These are phyloP conservation scores for Darevskia nairensis DNA, from an alignment of 2,797 vertebrate genomes.

Conservation along the genomic window DNA sequence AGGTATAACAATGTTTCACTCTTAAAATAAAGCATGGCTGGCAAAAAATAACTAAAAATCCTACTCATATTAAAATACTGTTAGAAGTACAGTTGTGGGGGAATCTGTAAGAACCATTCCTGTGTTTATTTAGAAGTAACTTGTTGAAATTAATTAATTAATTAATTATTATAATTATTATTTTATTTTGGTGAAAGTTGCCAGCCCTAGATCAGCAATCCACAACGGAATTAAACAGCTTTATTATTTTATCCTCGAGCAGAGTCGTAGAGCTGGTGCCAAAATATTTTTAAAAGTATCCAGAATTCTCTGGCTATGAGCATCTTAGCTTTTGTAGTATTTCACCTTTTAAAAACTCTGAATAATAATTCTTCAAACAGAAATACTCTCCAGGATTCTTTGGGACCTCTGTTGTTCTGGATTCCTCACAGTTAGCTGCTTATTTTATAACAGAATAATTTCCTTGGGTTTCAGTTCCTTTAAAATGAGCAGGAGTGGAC, in stretches of 20 bases:
- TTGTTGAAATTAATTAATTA: too few relatives aligned
- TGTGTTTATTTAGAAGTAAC: too few relatives aligned
- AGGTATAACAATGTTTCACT: neutral
- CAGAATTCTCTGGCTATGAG: neutral
- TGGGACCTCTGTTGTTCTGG: neutral
- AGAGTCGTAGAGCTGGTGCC: neutral
- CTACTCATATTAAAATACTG: neutral
- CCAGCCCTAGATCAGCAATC: neutral
- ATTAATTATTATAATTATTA: too few relatives aligned
- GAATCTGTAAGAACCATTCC: too few relatives aligned
- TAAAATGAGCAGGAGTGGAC: neutral
- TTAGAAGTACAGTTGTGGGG: neutral
- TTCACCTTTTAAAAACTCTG: neutral
- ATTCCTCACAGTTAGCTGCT: neutral
- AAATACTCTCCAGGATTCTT: neutral
- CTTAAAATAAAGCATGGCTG: neutral
- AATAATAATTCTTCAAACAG: neutral
- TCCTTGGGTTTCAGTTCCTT: neutral
- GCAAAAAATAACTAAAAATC: neutral
- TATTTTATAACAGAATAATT: constrained; percentile 10
- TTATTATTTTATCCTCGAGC: neutral
- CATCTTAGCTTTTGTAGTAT: neutral
- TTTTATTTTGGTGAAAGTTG: neutral
- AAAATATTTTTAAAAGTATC: neutral
- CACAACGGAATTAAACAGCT: neutral